Conservation (phyloP, 2,113 vertebrate species). For the Otolemur garnettii region DNA sequence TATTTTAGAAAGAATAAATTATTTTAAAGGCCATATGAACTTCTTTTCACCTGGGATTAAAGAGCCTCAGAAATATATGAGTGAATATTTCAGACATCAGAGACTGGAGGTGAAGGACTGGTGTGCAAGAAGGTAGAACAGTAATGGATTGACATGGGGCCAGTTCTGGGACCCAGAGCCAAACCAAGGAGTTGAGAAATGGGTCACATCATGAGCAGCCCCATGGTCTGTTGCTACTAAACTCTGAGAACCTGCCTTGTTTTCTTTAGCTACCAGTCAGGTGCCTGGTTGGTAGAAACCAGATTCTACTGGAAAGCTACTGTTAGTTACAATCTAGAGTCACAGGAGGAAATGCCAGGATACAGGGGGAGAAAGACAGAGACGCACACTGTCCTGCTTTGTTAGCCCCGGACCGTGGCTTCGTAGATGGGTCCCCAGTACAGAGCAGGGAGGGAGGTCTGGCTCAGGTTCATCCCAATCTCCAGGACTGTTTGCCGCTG, state of each 20-base stretch:
- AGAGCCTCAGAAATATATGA: background rate
- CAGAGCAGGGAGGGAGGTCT: background rate
- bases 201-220: background rate
- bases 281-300: no score
- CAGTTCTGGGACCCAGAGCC: background rate
- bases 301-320: background rate
- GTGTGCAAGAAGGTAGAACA: background rate
- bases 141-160: background rate
- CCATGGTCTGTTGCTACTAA: background rate
- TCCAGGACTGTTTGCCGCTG: background rate
- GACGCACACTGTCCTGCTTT: background rate
- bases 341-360: background rate
- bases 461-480: background rate
- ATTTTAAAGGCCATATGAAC: background rate
- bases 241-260: rapidly evolving
- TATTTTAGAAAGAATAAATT: background rate
- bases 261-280: background rate
- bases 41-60: background rate
- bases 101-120: background rate
- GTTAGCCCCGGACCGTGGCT: background rate
- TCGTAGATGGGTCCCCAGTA: background rate
- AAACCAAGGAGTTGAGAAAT: background rate
- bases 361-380: background rate
- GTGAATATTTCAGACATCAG: background rate
- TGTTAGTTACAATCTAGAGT: background rate